Base-by-base conservation (phyloP, 2,797 vertebrate genomes). In the Bradypodion ventrale region DNA sequence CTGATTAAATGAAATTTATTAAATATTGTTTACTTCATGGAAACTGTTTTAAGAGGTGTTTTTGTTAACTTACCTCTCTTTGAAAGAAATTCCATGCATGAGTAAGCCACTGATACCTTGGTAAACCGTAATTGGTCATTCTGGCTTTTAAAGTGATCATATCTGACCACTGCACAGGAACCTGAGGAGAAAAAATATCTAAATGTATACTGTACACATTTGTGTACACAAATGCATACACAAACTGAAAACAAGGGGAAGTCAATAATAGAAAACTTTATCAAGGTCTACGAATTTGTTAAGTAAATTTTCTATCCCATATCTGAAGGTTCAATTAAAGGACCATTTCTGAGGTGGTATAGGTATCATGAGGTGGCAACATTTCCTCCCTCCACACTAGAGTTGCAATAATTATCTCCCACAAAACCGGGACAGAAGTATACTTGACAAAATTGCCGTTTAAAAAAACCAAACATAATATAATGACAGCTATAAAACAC, bases 51-150 rank as follows among this genome's bases (percentile, higher is more conserved):
- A 87, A 35, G 59, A 44, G 75, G 1, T 85, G 82, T 13, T 87
- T 44, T 13, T 2, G 10, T 2, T 0, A 42, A 86, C 95, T 96
- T 93, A 99, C 98, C 97, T 99, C 97, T 23, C 97, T 97, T 95
- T 99, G 98, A 95, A 99, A 98, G 95, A 97, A 97, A 95, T 99
- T 98, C 98, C 98, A 99, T 90, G 98, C 98, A 83, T 98, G 97
- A 80, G 98, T 99, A 83, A 99, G 96, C 98, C 98, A 99, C 91
- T 97, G 98, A 93, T 98, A 98, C 65, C 97, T 96, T 85, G 98
- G 97, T 49, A 98, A 94, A 32, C 98, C 98, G 1, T 97, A 99
- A 92, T 97, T 97, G 23, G 97, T 96, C 98, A 99, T 99, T 89
- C 97, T 97, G 66, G 97, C 97, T 96, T 99, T 99, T 83, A 99